Conservation (phyloP, 2,888 invertebrate genomes). For the Drosophila meridiana region DNA sequence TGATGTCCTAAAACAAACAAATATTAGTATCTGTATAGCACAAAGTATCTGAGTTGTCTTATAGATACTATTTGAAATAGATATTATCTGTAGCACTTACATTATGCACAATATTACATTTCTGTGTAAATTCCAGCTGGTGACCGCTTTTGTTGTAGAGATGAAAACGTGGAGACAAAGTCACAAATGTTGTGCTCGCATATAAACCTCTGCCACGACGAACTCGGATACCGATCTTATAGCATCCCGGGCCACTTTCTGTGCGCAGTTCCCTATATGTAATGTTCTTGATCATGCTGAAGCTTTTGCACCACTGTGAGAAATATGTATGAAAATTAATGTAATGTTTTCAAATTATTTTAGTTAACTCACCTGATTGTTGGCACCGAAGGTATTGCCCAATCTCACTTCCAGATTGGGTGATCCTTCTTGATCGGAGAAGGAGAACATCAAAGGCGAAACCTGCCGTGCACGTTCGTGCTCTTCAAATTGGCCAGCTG, state of each 20-base stretch:
- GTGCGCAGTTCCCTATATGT: slow-evolving; percentile 88
- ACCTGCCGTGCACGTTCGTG: slow-evolving; percentile 97
- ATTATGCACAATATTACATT: slow-evolving; percentile 91
- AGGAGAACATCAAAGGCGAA: slow-evolving; percentile 96
- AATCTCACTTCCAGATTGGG: slow-evolving; percentile 91
- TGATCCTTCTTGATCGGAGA: slow-evolving; percentile 94
- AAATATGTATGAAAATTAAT: background rate
- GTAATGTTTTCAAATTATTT: no score
- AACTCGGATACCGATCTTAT: slow-evolving; percentile 94
- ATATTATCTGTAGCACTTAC: slow-evolving; percentile 85
- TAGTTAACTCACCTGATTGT: slow-evolving; percentile 85
- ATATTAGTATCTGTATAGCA: background rate
- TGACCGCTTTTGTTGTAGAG: slow-evolving; percentile 94
- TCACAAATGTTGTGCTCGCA: slow-evolving; percentile 95
- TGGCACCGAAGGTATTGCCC: slow-evolving; percentile 88
- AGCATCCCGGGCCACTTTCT: slow-evolving; percentile 85
- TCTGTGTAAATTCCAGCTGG: slow-evolving; percentile 95
- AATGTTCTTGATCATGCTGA: slow-evolving; percentile 93
- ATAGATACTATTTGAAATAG: background rate
- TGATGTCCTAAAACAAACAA: slow-evolving; percentile 59
- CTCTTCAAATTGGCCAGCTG: slow-evolving; percentile 96
- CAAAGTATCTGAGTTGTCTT: background rate
- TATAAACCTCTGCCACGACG: slow-evolving; percentile 95
- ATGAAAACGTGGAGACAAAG: slow-evolving; percentile 96
- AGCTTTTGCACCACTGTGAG: slow-evolving; percentile 93